Evolutionary conservation across 2,797 vertebrate species (phyloP), one percentile per base, ranked within the genome.

Genomic region (Sorex maritimensis): DNA sequence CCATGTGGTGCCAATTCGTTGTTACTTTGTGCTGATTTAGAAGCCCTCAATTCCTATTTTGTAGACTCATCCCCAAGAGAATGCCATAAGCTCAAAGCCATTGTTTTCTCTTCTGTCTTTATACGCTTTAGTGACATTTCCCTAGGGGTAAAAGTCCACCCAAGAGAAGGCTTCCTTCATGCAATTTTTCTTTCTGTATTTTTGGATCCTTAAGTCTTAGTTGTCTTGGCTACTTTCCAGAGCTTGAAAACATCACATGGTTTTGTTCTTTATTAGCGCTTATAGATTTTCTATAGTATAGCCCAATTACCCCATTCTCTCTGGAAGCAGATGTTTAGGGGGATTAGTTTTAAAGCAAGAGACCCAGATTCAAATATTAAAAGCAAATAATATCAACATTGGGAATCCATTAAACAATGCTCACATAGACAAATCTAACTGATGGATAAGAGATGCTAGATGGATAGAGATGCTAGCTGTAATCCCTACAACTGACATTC

Each of bases 311-410:
- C 80, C 69, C n/a, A 69, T 73, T 78, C 14, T 73, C 91, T 41
- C 55, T 65, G 83, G 68, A 84, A 81, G 30, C 21, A 44, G 23
- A 92, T 55, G 12, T 38, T 23, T 38, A 78, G 30, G 34, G 67
- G 38, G 86, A 46, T 61, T 85, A 49, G 10, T 82, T 88, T 73
- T 71, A 52, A 68, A 93, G 83, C 5, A 81, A 77, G 61, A 85
- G 28, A 68, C 41, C 73, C 86, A 65, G 79, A 41, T 79, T 90
- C 28, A 93, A 78, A 73, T 46, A 38, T 58, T 4, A 58, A 71
- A 82, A 81, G 21, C 13, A 77, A 89, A 83, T 61, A 14, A 68
- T n/a, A 84, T 41, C 34, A 30, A 55, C 61, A 26, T 26, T 83
- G n/a, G 10, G 14, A 28, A 90, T 72, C 63, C 55, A n/a, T 46